These are phyloP conservation scores for Diplosoma virens DNA, from an alignment of 23 tunicate species.

Conservation along the genomic window DNA sequence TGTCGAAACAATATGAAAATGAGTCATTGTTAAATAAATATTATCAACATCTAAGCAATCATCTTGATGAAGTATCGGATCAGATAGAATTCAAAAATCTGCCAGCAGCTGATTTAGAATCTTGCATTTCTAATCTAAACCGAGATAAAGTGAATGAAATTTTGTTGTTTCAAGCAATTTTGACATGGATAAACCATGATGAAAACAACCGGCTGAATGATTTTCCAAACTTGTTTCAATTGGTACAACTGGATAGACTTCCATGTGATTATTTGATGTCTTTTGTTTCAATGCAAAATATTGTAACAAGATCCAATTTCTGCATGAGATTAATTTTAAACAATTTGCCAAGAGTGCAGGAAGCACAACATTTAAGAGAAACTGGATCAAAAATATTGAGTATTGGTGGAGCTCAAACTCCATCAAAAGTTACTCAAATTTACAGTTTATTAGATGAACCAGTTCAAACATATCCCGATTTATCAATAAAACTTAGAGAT, in stretches of 20 bases:
- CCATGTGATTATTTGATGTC: not conserved
- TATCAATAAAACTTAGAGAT: not conserved
- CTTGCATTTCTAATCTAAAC: not conserved
- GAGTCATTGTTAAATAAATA: not conserved
- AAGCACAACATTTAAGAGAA: not conserved
- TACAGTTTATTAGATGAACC: not conserved
- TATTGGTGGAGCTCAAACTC: not conserved
- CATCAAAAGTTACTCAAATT: not conserved
- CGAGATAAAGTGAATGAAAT: not conserved
- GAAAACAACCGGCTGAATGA: not conserved
- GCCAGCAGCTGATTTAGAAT: not conserved
- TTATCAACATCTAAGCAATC: not conserved
- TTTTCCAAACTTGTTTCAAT: not conserved
- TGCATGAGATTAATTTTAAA: not conserved
- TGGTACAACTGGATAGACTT: not conserved
- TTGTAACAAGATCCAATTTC: not conserved
- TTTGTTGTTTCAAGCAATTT: not conserved
- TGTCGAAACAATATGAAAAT: not conserved
- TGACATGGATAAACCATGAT: slow-evolving; percentile 7
- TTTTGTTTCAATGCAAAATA: not conserved
- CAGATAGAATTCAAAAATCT: not conserved
- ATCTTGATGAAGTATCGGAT: not conserved
- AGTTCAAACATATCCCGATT: not conserved
- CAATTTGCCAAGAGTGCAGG: not conserved
- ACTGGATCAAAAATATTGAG: not conserved